Evolutionary conservation across 2,797 vertebrate genomes (phyloP), one percentile per base, ranked within the genome.

Genomic region (Acipenser ruthenus): DNA sequence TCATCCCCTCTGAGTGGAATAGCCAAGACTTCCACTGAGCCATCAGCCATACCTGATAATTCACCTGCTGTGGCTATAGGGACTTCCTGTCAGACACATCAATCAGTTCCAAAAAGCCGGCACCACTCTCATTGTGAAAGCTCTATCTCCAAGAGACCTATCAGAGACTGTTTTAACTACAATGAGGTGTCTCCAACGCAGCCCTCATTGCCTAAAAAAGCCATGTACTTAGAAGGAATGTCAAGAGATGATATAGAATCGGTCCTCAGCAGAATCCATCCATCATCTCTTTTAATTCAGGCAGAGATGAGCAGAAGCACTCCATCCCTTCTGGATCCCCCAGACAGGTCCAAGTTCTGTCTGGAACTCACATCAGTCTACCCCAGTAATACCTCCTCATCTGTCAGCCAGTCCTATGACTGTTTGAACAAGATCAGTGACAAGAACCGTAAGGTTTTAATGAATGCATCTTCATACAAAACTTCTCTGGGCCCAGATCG

Each of bases 281-380:
- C 80, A 48, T 79, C 76, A 1, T 80, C 81, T 10, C 76, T 85
- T 48, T 88, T 83, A 70, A 81, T 88, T 65, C 91, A 90, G 78
- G 84, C 85, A 2, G 92, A 94, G 73, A 78, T 94, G 72, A 94
- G 93, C 71, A 89, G 84, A 72, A 95, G 94, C 84, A 91, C 90
- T 12, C 90, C 93, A 0, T 92, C 93, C 0, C 78, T 95, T 52
- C 74, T 90, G 77, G 93, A 94, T 60, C 85, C 90, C 49, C 92
- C 85, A 0, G 93, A 96, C 79, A 86, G 91, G 23, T 90, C 94
- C 62, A 94, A 87, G 73, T 94, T 98, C 77, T 95, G 93, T 82
- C 76, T 97, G 67, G 89, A 89, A 63, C 83, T 98, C 68, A 87
- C 91, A 71, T 87, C 87, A 0, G 80, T 90, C 51, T 93, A 94